These are phyloP conservation scores for Plagodis dolabraria DNA, from an alignment of 2,888 invertebrate species.

Conservation along the genomic window DNA sequence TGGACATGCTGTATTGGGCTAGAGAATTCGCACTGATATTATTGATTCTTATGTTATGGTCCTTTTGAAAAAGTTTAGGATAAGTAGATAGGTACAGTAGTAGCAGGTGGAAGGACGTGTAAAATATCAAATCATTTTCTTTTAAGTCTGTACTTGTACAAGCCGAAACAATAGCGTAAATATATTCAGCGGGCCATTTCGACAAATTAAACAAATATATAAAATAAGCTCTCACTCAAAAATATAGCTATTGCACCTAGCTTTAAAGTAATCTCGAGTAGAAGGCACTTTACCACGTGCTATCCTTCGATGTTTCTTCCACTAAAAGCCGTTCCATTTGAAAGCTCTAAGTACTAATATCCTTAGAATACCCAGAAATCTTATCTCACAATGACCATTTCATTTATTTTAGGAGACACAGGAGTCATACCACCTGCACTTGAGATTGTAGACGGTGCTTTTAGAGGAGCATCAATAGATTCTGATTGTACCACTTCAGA, in stretches of 20 bases:
- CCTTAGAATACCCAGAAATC: constrained; percentile 53
- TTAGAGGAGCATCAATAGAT: constrained; percentile 74
- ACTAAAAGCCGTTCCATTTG: constrained; percentile 47
- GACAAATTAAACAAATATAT: too few relatives aligned
- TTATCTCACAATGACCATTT: constrained; percentile 78
- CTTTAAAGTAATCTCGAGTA: neutral
- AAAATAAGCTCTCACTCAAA: neutral
- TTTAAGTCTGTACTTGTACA: too few relatives aligned
- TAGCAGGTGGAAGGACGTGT: too few relatives aligned
- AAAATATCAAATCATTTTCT: too few relatives aligned
- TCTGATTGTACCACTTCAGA: constrained; percentile 71
- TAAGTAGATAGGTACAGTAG: too few relatives aligned
- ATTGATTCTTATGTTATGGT: too few relatives aligned
- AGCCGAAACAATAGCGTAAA: too few relatives aligned
- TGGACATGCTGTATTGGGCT: too few relatives aligned
- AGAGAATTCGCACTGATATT: too few relatives aligned
- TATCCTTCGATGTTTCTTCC: constrained; percentile 42
- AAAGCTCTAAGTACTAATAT: constrained; percentile 36
- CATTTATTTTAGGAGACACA: constrained; percentile 82
- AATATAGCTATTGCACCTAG: neutral
- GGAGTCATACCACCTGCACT: constrained; percentile 82
- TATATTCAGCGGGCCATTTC: too few relatives aligned
- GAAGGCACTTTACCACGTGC: constrained; percentile 34
- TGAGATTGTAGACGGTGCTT: constrained; percentile 72
- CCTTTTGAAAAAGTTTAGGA: too few relatives aligned